Evolutionary conservation across 2,797 vertebrate species (phyloP), one percentile per base, ranked within the genome.

Genomic region (Onychomys leucogaster): DNA sequence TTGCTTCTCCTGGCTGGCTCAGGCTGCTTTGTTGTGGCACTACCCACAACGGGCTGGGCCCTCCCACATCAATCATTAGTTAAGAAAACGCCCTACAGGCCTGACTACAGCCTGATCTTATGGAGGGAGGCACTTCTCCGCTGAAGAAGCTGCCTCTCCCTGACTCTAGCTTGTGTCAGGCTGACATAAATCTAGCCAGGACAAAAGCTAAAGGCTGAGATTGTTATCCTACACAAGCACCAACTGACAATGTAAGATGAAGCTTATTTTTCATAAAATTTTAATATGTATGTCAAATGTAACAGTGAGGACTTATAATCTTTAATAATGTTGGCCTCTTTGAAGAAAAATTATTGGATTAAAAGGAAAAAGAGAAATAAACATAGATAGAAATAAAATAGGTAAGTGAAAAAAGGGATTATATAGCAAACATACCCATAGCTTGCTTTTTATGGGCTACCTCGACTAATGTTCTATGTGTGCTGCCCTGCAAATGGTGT

Each of bases 311-410:
- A 90, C 61, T 69, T 29, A 84, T 85, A 97, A 77, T 57, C 17
- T 92, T 92, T 90, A 86, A 92, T 81, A 2, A 88, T 67, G 67
- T 94, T 95, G 76, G 41, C 82, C 61, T 96, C 46, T 92, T 92
- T 63, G 43, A 71, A 82, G 43, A 94, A 55, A 96, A 95, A 85
- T 21, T 82, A 71, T 16, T 89, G 57, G n/a, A 61, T 11, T 71
- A 23, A 81, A 89, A 63, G 89, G 8, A 57, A 69, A 63, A 90
- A 92, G 10, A 92, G 69, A 95, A 92, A 87, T 46, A 17, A 91
- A 95, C 85, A 34, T 19, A 43, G 46, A 6, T 21, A 90, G 83
- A 93, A 89, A 87, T 63, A 94, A 88, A 73, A 29, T 55, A 88
- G n/a, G 41, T 3, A 19, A 73, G 32, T 7, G 46, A 61, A 49